Percentiles rank a stretch among this genome's conserved stretches.
Evolutionary conservation across 2,797 vertebrate species (phyloP).

Genomic region (Sphaeramia orbicularis): DNA sequence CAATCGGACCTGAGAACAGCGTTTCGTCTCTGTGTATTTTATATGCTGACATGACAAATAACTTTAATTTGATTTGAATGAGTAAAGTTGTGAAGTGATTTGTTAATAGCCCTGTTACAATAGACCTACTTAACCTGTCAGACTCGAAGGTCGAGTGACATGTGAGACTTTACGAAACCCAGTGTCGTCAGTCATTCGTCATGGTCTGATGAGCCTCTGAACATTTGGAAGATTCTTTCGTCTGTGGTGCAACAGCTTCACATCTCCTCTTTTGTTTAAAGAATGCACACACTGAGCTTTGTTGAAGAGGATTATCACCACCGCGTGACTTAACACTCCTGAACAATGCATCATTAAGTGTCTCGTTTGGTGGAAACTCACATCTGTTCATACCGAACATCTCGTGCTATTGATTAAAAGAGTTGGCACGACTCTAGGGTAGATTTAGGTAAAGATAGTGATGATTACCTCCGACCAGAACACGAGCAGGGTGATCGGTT

Average conservation of each 20-base stretch:
- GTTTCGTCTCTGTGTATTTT: no score
- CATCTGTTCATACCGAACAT: not conserved
- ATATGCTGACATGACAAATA: no score
- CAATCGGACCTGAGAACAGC: no score
- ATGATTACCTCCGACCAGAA: conserved; percentile 88
- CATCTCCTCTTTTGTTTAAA: conserved; percentile 46
- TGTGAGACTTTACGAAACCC: not conserved
- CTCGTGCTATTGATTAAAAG: not conserved
- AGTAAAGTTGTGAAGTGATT: no score
- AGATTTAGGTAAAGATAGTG: no score
- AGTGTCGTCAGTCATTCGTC: not conserved
- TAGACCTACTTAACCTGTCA: no score
- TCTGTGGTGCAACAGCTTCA: not conserved
- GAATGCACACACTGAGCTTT: not conserved
- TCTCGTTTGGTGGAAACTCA: conserved; percentile 14
- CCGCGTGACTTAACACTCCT: not conserved
- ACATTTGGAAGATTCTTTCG: not conserved
- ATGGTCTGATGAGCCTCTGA: conserved; percentile 32
- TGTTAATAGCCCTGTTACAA: no score
- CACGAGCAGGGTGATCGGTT: conserved; percentile 82
- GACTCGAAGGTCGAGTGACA: conserved; percentile 1
- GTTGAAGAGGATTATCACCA: conserved; percentile 43
- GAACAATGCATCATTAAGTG: not conserved
- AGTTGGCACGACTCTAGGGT: no score
- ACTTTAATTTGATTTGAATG: no score